Base-by-base conservation (phyloP, 1,140 invertebrate species). In the Trachymyrmex cornetzi region DNA sequence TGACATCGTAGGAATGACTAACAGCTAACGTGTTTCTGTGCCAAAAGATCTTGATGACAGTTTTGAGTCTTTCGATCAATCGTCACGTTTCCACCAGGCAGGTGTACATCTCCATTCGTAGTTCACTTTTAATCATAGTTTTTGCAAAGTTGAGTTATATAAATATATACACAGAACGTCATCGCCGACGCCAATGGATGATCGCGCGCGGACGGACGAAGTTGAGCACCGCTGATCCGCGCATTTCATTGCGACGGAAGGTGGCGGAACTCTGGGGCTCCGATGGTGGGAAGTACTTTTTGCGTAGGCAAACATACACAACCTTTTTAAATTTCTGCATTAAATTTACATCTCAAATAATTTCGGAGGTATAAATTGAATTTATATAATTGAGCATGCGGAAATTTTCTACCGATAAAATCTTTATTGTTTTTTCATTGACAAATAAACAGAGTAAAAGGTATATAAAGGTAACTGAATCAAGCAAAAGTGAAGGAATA, bases 211-310 rank as follows among this genome's bases (percentile, higher is more conserved):
- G 66, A 30, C 77, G 77, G 77, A 66, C 61, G 77, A 14, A 22
- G 27, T 81, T 80, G 77, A 80, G 77, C 48, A 67, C 61, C 61
- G 27, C 77, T 80, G 77, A 30, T 22, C 22, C 48, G 57, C 38
- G 59, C 57, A 64, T 80, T 50, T 79, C 44, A 80, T 44, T 38
- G 77, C 61, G 22, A 19, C 61, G 34, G 24, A 66, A 61, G 74
- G 30, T 77, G 57, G 22, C 57, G 72, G 53, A 61, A 61, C 55
- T 61, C n/a, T 1, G 34, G 22, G 4, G 22, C 74, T 7, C 3
- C 30, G 34, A n/a, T 55, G 24, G 50, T 19, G 34, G 34, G 9
- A 77, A 44, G 55, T 44, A 34, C 30, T 38, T 44, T 61, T 61
- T 34, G 34, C 55, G 4, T 14, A 72, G 30, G 9, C 55, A 77